Percentiles rank a stretch among this genome's conserved stretches.
Conservation (phyloP, 2,888 invertebrate species). For the Temnothorax unifasciatus region DNA sequence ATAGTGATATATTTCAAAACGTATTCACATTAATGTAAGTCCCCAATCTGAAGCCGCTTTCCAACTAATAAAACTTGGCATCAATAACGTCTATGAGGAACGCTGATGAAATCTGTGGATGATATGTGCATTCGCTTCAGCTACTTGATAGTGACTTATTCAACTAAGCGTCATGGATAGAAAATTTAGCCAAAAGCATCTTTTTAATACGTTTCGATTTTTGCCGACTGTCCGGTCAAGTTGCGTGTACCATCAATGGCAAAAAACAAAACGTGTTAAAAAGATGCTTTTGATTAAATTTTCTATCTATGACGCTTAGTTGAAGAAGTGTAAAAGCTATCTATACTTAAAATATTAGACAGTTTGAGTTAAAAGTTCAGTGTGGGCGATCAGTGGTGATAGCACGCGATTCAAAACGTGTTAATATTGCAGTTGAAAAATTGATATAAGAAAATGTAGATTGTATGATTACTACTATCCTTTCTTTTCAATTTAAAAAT, state of each 20-base stretch:
- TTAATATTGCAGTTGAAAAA: neutral
- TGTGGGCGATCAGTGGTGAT: neutral
- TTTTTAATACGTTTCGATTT: neutral
- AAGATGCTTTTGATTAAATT: neutral
- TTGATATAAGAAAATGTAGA: too few species aligned
- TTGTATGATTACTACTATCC: neutral
- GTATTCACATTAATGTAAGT: neutral
- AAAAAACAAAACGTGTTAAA: neutral
- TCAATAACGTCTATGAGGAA: neutral
- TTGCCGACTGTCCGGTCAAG: neutral
- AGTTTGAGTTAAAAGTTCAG: neutral
- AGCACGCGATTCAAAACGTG: too few species aligned
- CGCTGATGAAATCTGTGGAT: neutral
- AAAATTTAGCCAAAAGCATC: neutral
- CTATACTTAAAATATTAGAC: neutral
- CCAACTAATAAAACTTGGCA: neutral
- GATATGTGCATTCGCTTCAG: neutral
- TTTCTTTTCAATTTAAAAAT: neutral
- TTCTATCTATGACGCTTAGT: neutral
- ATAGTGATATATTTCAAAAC: neutral
- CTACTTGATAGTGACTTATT: neutral
- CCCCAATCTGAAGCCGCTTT: neutral
- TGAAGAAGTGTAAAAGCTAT: neutral
- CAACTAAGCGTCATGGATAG: neutral
- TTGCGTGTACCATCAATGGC: neutral